Percentiles rank a stretch among this genome's conserved stretches.
Conservation (phyloP, 2,113 vertebrate species). For the Eublepharis macularius region DNA sequence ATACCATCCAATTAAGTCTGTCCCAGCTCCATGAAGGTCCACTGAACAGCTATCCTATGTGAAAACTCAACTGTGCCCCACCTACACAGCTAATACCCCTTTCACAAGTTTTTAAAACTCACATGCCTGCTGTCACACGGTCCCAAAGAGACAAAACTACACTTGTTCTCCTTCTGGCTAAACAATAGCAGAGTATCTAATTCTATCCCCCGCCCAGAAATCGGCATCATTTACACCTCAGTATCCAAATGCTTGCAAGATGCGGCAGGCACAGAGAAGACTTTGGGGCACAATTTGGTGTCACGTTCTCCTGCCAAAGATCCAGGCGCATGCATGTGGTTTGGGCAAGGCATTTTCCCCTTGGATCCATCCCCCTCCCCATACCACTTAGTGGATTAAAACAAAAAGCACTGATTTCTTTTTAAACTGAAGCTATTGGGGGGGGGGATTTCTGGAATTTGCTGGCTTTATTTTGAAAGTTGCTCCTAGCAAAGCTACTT, state of each 20-base stretch:
- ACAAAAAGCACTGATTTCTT: constrained; percentile 61
- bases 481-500: constrained; percentile 61
- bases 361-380: constrained; percentile 15
- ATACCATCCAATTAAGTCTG: no score
- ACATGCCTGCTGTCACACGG: no score
- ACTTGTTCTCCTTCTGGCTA: no score
- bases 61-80: no score
- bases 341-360: neutral
- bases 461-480: constrained; percentile 70
- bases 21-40: no score
- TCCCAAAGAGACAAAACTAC: neutral
- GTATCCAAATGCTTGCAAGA: neutral
- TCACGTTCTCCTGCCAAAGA: neutral
- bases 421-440: constrained; percentile 59
- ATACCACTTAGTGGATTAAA: constrained; percentile 55
- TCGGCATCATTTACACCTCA: neutral
- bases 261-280: constrained; percentile 30
- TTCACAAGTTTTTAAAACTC: no score
- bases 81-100: no score
- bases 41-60: no score
- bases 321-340: neutral
- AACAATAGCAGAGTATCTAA: neutral
- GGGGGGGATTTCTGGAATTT: constrained; percentile 72
- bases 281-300: neutral
- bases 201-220: neutral